Conservation (phyloP, 2,888 invertebrate genomes). For the Phengaris arion region DNA sequence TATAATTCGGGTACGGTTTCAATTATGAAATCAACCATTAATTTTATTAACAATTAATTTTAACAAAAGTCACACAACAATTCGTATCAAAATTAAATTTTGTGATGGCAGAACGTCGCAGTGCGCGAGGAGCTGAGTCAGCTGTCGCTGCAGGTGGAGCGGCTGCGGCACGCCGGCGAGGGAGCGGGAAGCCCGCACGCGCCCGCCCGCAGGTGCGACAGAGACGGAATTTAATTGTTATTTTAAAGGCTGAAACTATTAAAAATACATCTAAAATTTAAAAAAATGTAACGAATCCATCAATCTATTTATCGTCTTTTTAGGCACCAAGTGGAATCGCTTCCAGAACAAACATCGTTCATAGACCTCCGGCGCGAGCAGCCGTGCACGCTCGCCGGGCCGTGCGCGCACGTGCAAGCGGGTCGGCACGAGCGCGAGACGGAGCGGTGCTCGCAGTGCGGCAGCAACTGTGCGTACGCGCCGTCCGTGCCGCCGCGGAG, state of each 20-base stretch:
- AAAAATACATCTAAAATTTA: too few species aligned
- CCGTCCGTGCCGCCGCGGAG: conserved; percentile 52
- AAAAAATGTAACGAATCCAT: too few species aligned
- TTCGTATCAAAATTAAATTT: neutral
- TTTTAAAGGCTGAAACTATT: too few species aligned
- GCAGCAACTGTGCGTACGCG: conserved; percentile 46
- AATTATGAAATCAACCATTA: too few species aligned
- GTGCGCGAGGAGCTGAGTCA: conserved; percentile 46
- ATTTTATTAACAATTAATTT: too few species aligned
- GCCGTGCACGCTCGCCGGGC: conserved; percentile 33
- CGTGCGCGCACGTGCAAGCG: conserved; percentile 36
- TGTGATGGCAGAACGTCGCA: conserved; percentile 43
- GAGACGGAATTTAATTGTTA: neutral
- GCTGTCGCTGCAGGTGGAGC: conserved; percentile 45
- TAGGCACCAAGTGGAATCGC: conserved; percentile 55
- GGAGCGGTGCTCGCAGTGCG: conserved; percentile 37
- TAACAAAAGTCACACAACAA: too few species aligned
- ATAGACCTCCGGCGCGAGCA: conserved; percentile 46
- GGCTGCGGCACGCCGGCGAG: conserved; percentile 45
- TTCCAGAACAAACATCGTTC: conserved; percentile 52
- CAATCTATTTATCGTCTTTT: conserved; percentile 26
- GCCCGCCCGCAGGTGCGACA: neutral
- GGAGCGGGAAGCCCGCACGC: conserved; percentile 40
- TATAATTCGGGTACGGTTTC: too few species aligned
- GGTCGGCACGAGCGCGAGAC: conserved; percentile 38